A percentile compares a stretch with the other conserved stretches of the same genome.
phyloP scores from a whole-genome alignment of 1,140 invertebrate genomes.

The Eriosoma lanigerum region DNA sequence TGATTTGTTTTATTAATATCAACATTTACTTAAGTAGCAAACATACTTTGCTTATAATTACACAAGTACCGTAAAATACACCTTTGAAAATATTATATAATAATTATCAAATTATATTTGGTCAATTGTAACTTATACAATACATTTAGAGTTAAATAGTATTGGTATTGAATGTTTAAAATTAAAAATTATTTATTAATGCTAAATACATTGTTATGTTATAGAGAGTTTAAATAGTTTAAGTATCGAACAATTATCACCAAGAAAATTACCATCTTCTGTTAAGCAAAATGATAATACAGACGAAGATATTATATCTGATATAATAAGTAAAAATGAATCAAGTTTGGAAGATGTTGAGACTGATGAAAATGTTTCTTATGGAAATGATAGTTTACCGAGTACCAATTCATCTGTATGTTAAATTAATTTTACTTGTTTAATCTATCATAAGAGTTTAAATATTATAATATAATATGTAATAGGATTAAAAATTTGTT shows the following conservation, averaged over 20 bases:
- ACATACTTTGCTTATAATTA: too few species aligned
- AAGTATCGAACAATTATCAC: neutral
- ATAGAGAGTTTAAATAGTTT: conserved; percentile 18
- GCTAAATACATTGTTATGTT: neutral
- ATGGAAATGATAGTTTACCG: conserved; percentile 35
- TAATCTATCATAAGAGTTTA: too few species aligned
- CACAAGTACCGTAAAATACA: too few species aligned
- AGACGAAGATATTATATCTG: neutral
- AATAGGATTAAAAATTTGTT: too few species aligned
- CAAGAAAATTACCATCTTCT: neutral
- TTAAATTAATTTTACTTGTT: neutral
- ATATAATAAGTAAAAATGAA: conserved; percentile 26
- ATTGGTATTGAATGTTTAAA: too few species aligned
- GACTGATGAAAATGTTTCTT: conserved; percentile 37
- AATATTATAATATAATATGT: too few species aligned
- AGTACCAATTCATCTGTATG: conserved; percentile 38
- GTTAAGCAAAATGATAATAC: conserved; percentile 23
- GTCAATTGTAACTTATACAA: too few species aligned
- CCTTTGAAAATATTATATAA: too few species aligned
- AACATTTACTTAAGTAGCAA: too few species aligned
- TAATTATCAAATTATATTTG: too few species aligned
- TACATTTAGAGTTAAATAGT: too few species aligned
- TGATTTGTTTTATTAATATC: too few species aligned
- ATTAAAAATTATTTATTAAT: neutral
- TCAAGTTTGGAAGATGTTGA: conserved; percentile 44